Conservation (phyloP, 53 echinoderm and acorn worm species). For the Paracentrotus lividus region DNA sequence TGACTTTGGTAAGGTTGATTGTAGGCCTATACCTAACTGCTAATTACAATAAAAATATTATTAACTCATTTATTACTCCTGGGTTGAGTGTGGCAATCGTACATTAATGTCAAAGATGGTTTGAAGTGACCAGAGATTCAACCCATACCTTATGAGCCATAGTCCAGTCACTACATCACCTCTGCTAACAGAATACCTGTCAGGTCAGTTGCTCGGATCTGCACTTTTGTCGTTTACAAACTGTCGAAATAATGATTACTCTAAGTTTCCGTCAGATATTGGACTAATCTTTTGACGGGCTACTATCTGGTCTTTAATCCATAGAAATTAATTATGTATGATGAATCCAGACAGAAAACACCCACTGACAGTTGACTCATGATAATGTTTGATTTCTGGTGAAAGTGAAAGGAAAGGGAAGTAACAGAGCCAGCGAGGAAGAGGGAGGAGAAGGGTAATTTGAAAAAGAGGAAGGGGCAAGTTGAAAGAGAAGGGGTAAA, state of each 20-base stretch:
- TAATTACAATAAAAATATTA: no score
- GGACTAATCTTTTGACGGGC: not conserved
- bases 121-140: no score
- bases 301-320: not conserved
- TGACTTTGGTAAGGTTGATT: no score
- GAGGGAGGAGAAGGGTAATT: not conserved
- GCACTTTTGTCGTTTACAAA: not conserved
- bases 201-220: not conserved
- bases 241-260: not conserved
- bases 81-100: no score
- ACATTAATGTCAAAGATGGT: no score
- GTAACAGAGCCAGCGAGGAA: not conserved
- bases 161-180: no score
- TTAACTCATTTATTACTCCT: no score
- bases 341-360: not conserved
- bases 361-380: not conserved
- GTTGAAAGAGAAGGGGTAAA: not conserved
- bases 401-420: constrained; percentile 29
- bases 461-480: not conserved
- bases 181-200: no score
- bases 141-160: no score
- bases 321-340: not conserved
- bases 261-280: not conserved
- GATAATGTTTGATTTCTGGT: constrained; percentile 23
- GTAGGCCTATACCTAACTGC: no score